Evolutionary conservation across 2,797 vertebrate genomes (phyloP), one percentile per base, ranked within the genome.

Genomic region (Mus spretus): DNA sequence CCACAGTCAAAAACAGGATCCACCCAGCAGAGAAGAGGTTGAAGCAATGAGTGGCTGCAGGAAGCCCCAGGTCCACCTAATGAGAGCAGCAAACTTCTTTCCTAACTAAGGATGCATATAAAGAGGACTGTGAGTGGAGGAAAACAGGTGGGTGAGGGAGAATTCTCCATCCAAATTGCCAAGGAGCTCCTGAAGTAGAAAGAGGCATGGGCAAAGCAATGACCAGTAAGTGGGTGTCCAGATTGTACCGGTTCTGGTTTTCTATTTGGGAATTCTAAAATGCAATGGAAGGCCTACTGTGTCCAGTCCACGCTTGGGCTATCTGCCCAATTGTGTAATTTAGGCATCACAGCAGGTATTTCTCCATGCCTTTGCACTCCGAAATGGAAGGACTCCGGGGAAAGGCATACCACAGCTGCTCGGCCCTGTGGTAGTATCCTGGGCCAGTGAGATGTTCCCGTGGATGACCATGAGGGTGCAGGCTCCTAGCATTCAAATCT

Each of bases 351-450:
- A 67, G 47, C 12, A 28, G 50, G 5, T 28, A 12, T 40, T 61
- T 34, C 81, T 17, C 95, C 82, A 57, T 6, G 47, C 80, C 50
- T 81, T 75, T 57, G 65, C 10, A 31, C 74, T 95, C 78, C 84
- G 79, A 74, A 11, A 47, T 24, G n/a, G 94, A 85, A 75, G 81
- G 84, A 70, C 57, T 3, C 15, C 67, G 89, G 37, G 94, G 87
- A 94, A 97, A 98, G 97, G 97, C 97, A 98, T 96, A 19, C 94
- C 93, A 87, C 93, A 95, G 95, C 28, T 79, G 83, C 63, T n/a
- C 0, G 11, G 61, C 53, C 82, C 53, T 65, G 75, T 61, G 34
- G 86, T 82, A 84, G 93, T 28, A 28, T 81, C 86, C 28, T 34
- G 61, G 94, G 50, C 77, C 77, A 92, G 89, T 1, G 6, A 77